These are phyloP conservation scores for Andrena cerasifolii DNA, from an alignment of 1,140 invertebrate species.

Conservation along the genomic window DNA sequence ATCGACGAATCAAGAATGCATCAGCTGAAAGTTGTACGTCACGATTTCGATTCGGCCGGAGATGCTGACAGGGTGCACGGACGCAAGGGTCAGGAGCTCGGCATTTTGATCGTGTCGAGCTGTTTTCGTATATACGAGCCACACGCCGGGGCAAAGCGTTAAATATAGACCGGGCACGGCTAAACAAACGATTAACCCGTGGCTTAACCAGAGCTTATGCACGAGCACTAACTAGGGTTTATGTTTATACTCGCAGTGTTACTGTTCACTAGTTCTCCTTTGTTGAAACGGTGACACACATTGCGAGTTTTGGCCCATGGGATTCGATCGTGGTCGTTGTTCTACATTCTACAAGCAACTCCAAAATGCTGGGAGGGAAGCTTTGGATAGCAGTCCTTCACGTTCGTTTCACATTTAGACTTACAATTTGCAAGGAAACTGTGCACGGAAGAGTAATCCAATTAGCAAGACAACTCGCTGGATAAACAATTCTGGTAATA, in stretches of 20 bases:
- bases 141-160: slow-evolving; percentile 67
- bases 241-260: slow-evolving; percentile 62
- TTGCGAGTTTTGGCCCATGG: slow-evolving; percentile 26
- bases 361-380: slow-evolving; percentile 18
- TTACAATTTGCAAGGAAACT: no score
- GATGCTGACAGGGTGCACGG: not conserved
- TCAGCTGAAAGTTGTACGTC: not conserved
- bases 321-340: slow-evolving; percentile 7
- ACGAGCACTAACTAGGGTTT: slow-evolving; percentile 68
- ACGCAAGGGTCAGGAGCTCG: not conserved
- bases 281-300: slow-evolving; percentile 54
- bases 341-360: not conserved
- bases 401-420: no score
- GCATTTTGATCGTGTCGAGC: slow-evolving; percentile 58
- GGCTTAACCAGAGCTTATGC: slow-evolving; percentile 73
- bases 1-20: not conserved
- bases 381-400: not conserved
- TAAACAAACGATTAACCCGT: slow-evolving; percentile 77
- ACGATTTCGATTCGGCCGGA: not conserved
- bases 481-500: no score
- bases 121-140: slow-evolving; percentile 71
- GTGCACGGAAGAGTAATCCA: no score
- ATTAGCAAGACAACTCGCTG: no score
- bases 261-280: slow-evolving; percentile 64
- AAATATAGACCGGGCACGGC: slow-evolving; percentile 69